Base-by-base conservation (phyloP, 2,888 invertebrate species). In the Drosophila suboccidentalis region DNA sequence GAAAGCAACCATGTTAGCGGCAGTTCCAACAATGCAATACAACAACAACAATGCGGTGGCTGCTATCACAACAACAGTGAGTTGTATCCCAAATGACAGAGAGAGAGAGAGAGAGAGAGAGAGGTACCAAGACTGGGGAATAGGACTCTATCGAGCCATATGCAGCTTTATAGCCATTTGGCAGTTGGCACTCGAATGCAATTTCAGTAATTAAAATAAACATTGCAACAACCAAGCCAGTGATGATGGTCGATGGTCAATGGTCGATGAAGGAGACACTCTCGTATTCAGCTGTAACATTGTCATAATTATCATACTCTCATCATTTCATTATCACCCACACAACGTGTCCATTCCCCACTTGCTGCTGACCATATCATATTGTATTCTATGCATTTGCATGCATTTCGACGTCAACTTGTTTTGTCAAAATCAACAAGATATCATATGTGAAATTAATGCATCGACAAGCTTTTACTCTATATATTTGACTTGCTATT, bases 131-230 rank as follows among this genome's bases (percentile, higher is more conserved):
- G 50, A 61, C 49, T 68, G 75, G 39, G n/a, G 69, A 59, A 58
- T 38, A 22, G 44, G 54, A 64, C 61, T 62, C 46, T 46, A 51
- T 61, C 36, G 72, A 60, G 60, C 72, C 57, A 38, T 39, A 36
- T 50, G 13, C 34, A 50, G 36, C 36, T 36, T 36, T 36, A 22
- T 41, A 60, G 67, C 44, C 75, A 78, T 73, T 76, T 34, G 65
- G 71, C 89, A 89, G 86, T 89, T 88, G 81, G 87, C 90, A 87
- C 88, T 90, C 81, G 87, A 87, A 88, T 90, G 88, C 87, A 87
- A 87, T 87, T 87, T 87, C 87, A 88, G 87, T 87, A 87, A 87
- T 87, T 90, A 87, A 87, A 87, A 87, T 87, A 87, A 87, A 87
- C 87, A 87, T 63, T 77, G 70, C 38, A 49, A 59, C 34, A 51